phyloP scores from a whole-genome alignment of 2,888 invertebrate genomes.

The Agrochola lychnidis region DNA sequence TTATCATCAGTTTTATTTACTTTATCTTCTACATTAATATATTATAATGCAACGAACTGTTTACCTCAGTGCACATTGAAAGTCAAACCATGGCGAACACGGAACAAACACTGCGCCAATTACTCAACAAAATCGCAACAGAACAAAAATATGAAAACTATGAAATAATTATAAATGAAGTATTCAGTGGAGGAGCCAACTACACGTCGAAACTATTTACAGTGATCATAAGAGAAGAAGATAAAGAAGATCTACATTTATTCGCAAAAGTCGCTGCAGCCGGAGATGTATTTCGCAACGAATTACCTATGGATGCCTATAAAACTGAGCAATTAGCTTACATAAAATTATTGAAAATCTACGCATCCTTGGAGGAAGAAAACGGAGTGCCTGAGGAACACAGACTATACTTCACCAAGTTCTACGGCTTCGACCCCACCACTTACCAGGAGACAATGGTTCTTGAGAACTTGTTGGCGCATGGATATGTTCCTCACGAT shows the following conservation, averaged over 20 bases:
- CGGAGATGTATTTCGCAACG: slow-evolving; percentile 21
- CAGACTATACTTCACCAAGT: slow-evolving; percentile 66
- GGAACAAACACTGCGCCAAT: slow-evolving; percentile 14
- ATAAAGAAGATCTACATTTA: slow-evolving; percentile 70
- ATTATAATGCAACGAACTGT: too few species aligned
- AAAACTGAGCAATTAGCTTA: slow-evolving; percentile 61
- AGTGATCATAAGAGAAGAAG: slow-evolving; percentile 64
- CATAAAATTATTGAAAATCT: slow-evolving; percentile 46
- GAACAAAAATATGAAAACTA: slow-evolving; percentile 65
- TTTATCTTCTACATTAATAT: too few species aligned
- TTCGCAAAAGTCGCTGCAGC: slow-evolving; percentile 75
- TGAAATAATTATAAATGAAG: slow-evolving; percentile 67
- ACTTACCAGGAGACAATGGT: slow-evolving; percentile 49
- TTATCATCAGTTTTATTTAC: neutral
- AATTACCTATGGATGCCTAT: slow-evolving; percentile 25
- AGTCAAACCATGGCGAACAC: slow-evolving; percentile 37
- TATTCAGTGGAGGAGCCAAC: slow-evolving; percentile 76
- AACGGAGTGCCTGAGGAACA: slow-evolving; percentile 60
- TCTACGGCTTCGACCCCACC: slow-evolving; percentile 65
- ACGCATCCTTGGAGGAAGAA: slow-evolving; percentile 56
- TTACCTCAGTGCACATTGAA: too few species aligned
- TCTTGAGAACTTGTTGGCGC: slow-evolving; percentile 69
- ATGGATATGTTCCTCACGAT: slow-evolving; percentile 71
- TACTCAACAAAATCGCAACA: slow-evolving; percentile 64
- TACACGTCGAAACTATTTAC: slow-evolving; percentile 75